Evolutionary conservation across 2,797 vertebrate species (phyloP).

Genomic region (Podargus strigoides): DNA sequence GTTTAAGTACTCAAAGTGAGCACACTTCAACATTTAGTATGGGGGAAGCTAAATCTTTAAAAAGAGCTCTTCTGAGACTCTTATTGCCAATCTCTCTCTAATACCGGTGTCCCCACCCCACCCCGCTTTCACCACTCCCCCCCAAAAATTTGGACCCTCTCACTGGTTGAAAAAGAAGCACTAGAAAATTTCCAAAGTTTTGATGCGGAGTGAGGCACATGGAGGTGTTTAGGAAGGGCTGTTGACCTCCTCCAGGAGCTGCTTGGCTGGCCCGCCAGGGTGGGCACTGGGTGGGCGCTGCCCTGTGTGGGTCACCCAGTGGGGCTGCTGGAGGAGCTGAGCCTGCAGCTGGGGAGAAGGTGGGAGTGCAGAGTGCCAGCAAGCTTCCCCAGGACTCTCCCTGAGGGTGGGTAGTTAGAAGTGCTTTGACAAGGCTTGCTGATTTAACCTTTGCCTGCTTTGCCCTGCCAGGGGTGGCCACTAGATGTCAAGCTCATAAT

Average conservation of each 20-base stretch:
- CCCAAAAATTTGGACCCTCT: too few species aligned
- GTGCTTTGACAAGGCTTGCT: slow-evolving; percentile 87
- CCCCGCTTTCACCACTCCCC: rapidly evolving
- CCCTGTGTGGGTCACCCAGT: neutral
- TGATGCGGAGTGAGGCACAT: rapidly evolving
- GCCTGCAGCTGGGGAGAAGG: slow-evolving; percentile 57
- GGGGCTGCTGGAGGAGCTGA: neutral
- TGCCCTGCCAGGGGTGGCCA: slow-evolving; percentile 85
- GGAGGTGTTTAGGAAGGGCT: neutral
- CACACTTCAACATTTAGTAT: too few species aligned
- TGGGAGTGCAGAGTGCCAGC: slow-evolving; percentile 70
- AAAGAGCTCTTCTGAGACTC: neutral
- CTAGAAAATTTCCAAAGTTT: neutral
- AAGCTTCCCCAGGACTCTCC: slow-evolving; percentile 71
- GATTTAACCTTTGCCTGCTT: slow-evolving; percentile 94
- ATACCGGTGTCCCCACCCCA: rapidly evolving
- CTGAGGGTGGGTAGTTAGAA: slow-evolving; percentile 81
- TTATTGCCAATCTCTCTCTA: neutral
- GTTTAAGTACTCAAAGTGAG: neutral
- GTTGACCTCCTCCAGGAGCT: neutral
- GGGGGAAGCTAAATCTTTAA: neutral
- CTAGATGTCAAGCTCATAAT: slow-evolving; percentile 92
- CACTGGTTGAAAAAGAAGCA: neutral
- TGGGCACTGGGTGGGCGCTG: neutral
- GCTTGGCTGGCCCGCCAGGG: neutral